Base-by-base conservation (phyloP, 2,113 vertebrate species). In the Struthidea cinerea region DNA sequence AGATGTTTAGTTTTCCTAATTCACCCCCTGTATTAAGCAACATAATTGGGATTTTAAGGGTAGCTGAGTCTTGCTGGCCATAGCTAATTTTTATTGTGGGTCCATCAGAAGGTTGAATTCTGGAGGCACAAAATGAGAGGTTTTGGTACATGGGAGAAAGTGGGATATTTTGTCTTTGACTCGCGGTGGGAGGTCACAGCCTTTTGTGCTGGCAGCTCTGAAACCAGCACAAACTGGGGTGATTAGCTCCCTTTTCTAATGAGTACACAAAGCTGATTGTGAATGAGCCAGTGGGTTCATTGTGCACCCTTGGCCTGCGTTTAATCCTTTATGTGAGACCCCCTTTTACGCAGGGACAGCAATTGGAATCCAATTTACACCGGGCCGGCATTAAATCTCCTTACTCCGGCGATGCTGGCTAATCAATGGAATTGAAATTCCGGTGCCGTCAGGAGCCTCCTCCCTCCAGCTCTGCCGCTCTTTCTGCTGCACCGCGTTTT, bases 191-290 rank as follows among this genome's bases (percentile, higher is more conserved):
- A 93, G 93, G 80, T 95, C 73, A 94, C 74, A 96, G 97, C 83
- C 91, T 87, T 96, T 96, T 96, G 94, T 97, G 89, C 90, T 76
- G 77, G 60, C 68, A 84, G 68, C 83, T 93, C 90, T 67, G 63
- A 96, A 95, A 92, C 91, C 77, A 95, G 93, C 94, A 84, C 91
- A 96, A 96, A 95, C 82, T 92, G 86, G 87, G 76, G 87, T 92
- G 85, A 97, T 97, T 97, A 96, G 91, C 91, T 97, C 90, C 75
- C 90, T 96, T 94, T 94, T 98, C 84, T 97, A 96, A 94, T 95
- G 97, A 97, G 85, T 92, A 96, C 93, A 96, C 97, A 96, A 95
- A 96, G 91, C 93, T 96, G 84, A 77, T 96, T 96, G 93, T 96
- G 89, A 97, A 96, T 96, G 91, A 97, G 89, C 97, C 96, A 97